Percentiles rank a stretch among this genome's conserved stretches.
phyloP scores from a whole-genome alignment of 2,888 invertebrate species.

The Silvanus unidentatus region DNA sequence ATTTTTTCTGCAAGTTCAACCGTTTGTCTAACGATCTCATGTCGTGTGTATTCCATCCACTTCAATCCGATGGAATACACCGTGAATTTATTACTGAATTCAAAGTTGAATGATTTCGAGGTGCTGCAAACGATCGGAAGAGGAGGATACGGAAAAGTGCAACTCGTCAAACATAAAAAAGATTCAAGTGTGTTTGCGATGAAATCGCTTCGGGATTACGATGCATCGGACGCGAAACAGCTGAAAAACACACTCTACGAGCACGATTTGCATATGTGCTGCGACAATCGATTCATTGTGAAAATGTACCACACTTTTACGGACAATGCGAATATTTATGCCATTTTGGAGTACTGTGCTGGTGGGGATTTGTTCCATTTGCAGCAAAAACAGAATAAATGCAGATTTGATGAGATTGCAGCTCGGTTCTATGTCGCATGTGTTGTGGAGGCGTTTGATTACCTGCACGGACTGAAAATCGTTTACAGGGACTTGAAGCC shows the following conservation, averaged over 20 bases:
- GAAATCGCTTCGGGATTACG: slow-evolving; percentile 62
- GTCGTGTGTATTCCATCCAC: no score
- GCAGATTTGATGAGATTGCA: slow-evolving; percentile 65
- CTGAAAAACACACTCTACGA: slow-evolving; percentile 65
- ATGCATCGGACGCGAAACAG: slow-evolving; percentile 62
- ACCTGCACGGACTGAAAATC: slow-evolving; percentile 76
- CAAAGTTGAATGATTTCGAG: slow-evolving; percentile 66
- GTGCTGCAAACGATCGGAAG: slow-evolving; percentile 79
- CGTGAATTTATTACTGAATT: slow-evolving; percentile 3
- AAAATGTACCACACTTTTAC: slow-evolving; percentile 84
- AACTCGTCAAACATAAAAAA: slow-evolving; percentile 50
- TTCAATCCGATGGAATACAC: no score
- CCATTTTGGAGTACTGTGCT: slow-evolving; percentile 86
- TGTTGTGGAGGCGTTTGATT: slow-evolving; percentile 84
- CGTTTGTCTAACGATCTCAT: no score
- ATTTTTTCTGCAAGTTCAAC: slow-evolving; percentile 46
- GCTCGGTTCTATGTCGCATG: slow-evolving; percentile 85
- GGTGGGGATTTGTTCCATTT: slow-evolving; percentile 94
- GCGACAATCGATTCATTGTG: slow-evolving; percentile 36
- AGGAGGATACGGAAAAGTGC: slow-evolving; percentile 87
- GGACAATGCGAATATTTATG: slow-evolving; percentile 85
- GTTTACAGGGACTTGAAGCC: slow-evolving; percentile 86
- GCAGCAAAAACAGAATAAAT: slow-evolving; percentile 63
- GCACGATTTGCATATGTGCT: slow-evolving; percentile 12
- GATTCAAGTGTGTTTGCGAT: slow-evolving; percentile 52